Evolutionary conservation across 2,888 invertebrate genomes (phyloP).

Genomic region (Graphium colonna): DNA sequence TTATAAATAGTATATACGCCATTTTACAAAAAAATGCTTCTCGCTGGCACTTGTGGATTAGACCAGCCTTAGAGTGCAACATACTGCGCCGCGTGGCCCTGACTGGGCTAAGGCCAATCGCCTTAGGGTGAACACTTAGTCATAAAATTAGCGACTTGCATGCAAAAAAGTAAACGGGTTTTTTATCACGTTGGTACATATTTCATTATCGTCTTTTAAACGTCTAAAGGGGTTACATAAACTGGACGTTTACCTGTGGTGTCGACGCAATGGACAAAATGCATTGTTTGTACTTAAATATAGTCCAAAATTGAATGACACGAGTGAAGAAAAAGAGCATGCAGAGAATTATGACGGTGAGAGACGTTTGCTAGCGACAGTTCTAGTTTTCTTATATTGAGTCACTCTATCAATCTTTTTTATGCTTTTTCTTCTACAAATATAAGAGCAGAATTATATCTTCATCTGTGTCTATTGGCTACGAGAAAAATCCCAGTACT

Average conservation of each 20-base stretch:
- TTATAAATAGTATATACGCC: too few relatives aligned
- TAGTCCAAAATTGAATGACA: neutral
- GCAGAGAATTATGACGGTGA: neutral
- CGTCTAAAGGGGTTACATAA: conserved; percentile 17
- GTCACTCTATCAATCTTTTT: too few relatives aligned
- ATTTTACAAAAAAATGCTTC: neutral
- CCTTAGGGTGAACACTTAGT: conserved; percentile 45
- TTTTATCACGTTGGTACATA: conserved; percentile 24
- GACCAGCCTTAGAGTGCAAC: conserved; percentile 47
- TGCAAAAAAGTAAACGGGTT: conserved; percentile 25
- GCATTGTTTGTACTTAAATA: neutral
- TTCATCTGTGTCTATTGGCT: too few relatives aligned
- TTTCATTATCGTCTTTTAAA: conserved; percentile 19
- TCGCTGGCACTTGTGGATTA: conserved; percentile 33
- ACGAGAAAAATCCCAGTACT: too few relatives aligned
- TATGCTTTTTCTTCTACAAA: too few relatives aligned
- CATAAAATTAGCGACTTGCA: conserved; percentile 33
- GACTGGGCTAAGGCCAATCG: conserved; percentile 61
- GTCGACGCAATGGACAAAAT: neutral
- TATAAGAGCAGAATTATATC: too few relatives aligned
- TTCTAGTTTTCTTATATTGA: neutral
- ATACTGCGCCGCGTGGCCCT: conserved; percentile 53
- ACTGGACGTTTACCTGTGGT: conserved; percentile 2
- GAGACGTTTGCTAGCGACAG: neutral
- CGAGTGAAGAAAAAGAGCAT: neutral